phyloP scores from a whole-genome alignment of 2,797 vertebrate genomes.

The Danio choprae region DNA sequence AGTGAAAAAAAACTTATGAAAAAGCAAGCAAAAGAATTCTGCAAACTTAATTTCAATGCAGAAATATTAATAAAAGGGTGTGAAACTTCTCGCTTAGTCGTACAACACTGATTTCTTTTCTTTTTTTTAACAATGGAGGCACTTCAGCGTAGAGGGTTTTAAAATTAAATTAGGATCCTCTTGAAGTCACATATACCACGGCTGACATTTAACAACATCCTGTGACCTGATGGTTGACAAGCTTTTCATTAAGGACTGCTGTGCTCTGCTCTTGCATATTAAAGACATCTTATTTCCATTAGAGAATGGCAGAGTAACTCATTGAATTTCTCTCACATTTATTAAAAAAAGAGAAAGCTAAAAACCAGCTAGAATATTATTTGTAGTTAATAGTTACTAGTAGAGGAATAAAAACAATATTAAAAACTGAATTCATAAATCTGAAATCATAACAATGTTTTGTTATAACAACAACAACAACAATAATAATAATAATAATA shows the following conservation, averaged over 20 bases:
- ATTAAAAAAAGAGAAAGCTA: not conserved
- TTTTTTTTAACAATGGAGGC: conserved; percentile 55
- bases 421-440: too few relatives aligned
- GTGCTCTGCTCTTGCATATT: conserved; percentile 45
- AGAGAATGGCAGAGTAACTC: conserved; percentile 46
- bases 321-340: conserved; percentile 30
- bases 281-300: conserved; percentile 56
- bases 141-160: conserved; percentile 64
- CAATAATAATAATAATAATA: too few relatives aligned
- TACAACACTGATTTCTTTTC: conserved; percentile 59
- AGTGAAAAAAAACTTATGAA: not conserved
- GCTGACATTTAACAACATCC: conserved; percentile 72
- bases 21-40: conserved; percentile 18
- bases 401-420: too few relatives aligned
- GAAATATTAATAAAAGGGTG: conserved; percentile 63
- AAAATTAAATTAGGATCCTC: conserved; percentile 75
- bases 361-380: not conserved
- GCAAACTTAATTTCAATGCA: conserved; percentile 63
- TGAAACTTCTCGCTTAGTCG: conserved; percentile 69
- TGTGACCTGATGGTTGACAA: conserved; percentile 68
- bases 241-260: conserved; percentile 70
- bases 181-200: conserved; percentile 67
- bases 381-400: too few relatives aligned
- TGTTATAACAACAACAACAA: too few relatives aligned
- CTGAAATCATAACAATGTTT: too few relatives aligned